These are phyloP conservation scores for Mobula birostris DNA, from an alignment of 2,113 vertebrate genomes.

Conservation along the genomic window DNA sequence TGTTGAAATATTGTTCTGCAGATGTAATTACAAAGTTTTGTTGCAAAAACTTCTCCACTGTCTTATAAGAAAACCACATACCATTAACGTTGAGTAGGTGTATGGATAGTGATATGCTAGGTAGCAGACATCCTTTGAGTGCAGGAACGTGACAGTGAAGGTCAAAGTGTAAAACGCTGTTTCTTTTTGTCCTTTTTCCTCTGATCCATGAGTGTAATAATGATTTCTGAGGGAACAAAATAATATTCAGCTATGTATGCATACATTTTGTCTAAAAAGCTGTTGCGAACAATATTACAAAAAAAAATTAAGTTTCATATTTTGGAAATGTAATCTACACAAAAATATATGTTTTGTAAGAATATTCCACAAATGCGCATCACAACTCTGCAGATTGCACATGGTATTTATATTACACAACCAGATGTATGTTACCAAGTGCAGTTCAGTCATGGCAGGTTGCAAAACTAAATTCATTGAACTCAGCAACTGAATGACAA, in stretches of 20 bases:
- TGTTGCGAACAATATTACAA: not conserved
- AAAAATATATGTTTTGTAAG: not conserved
- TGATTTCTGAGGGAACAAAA: slow-evolving; percentile 64
- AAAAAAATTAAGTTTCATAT: not conserved
- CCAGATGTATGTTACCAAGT: not conserved
- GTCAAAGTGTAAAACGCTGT: slow-evolving; percentile 72
- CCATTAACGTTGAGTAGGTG: slow-evolving; percentile 78
- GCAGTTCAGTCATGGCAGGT: not conserved
- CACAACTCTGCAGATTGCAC: no score
- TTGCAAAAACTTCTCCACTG: not conserved
- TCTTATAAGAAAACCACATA: slow-evolving; percentile 48
- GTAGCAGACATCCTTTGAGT: slow-evolving; percentile 79
- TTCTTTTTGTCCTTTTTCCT: slow-evolving; percentile 40
- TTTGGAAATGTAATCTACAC: not conserved
- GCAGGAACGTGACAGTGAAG: slow-evolving; percentile 73
- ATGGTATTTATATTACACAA: no score
- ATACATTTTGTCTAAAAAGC: not conserved
- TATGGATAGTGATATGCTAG: slow-evolving; percentile 91
- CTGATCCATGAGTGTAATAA: slow-evolving; percentile 50
- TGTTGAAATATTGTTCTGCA: not conserved
- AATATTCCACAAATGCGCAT: no score
- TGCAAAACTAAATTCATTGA: not conserved
- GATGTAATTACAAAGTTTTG: not conserved
- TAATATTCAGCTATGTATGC: not conserved
- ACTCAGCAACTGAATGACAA: not conserved